These are phyloP conservation scores for Trissonchulus latispiculum DNA, from an alignment of 2,888 invertebrate species.

Conservation along the genomic window DNA sequence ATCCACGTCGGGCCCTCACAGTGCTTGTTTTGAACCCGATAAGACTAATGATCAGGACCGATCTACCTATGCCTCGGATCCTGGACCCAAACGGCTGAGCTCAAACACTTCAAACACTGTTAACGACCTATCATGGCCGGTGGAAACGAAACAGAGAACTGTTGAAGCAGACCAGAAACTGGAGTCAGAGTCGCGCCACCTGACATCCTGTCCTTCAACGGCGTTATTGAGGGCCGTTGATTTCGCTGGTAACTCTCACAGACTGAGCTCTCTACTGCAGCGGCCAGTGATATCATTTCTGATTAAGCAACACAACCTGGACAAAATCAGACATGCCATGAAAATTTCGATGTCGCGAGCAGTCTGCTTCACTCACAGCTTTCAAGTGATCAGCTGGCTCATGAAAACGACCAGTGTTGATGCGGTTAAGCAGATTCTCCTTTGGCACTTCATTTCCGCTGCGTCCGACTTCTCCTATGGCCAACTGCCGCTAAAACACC, in stretches of 20 bases:
- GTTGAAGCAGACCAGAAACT: background rate
- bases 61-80: conserved; percentile 42
- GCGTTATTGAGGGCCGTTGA: conserved; percentile 2
- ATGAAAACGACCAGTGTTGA: conserved; percentile 80
- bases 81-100: conserved; percentile 47
- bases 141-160: background rate
- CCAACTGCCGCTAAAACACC: background rate
- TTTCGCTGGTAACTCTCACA: background rate
- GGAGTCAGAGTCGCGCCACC: conserved; percentile 14
- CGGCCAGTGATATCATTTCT: conserved; percentile 19
- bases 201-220: conserved; percentile 19
- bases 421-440: conserved; percentile 47
- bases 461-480: conserved; percentile 45
- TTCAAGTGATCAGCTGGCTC: conserved; percentile 81
- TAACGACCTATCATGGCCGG: background rate
- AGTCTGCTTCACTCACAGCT: conserved; percentile 39
- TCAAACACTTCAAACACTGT: background rate
- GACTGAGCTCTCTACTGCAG: background rate
- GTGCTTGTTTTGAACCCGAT: background rate
- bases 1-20: background rate
- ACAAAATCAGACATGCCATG: conserved; percentile 71
- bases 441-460: conserved; percentile 92
- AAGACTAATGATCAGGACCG: background rate
- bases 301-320: conserved; percentile 63
- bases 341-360: conserved; percentile 65